A percentile compares a stretch with the other conserved stretches of the same genome.
These are phyloP conservation scores for Neelides folsomi DNA, from an alignment of 2,888 invertebrate species.

Conservation along the genomic window DNA sequence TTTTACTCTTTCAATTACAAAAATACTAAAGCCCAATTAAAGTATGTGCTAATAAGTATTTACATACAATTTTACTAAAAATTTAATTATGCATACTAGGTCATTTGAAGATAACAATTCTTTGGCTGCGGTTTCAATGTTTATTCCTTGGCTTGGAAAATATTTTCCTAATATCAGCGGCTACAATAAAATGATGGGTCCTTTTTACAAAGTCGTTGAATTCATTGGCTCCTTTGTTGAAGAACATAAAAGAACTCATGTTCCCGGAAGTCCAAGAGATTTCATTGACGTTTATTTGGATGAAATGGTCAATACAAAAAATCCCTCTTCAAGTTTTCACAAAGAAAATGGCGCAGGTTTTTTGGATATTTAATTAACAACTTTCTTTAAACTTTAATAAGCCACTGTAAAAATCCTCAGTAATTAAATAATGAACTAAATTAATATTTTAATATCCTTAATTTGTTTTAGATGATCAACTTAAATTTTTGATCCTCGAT, in stretches of 20 bases:
- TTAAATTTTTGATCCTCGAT: slow-evolving; percentile 15
- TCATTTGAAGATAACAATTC: slow-evolving; percentile 11
- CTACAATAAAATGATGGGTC: slow-evolving; percentile 13
- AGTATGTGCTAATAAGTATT: too few relatives aligned
- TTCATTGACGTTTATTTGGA: slow-evolving; percentile 28
- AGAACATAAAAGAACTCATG: slow-evolving; percentile 17
- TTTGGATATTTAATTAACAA: neutral
- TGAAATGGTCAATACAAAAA: slow-evolving; percentile 17
- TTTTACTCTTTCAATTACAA: neutral
- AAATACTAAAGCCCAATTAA: too few relatives aligned
- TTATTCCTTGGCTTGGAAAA: slow-evolving; percentile 13
- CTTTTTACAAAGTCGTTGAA: slow-evolving; percentile 5
- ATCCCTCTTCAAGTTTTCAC: slow-evolving; percentile 17
- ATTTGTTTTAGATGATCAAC: neutral
- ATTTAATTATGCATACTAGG: slow-evolving; percentile 6
- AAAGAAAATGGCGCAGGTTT: slow-evolving; percentile 13
- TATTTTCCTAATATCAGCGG: slow-evolving; percentile 10
- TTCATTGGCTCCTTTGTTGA: slow-evolving; percentile 11
- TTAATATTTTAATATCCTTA: too few relatives aligned
- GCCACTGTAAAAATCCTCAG: neutral
- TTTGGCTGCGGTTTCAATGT: slow-evolving; percentile 12
- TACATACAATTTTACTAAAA: neutral
- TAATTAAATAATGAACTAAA: too few relatives aligned
- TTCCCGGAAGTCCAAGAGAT: slow-evolving; percentile 35
- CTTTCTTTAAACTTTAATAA: neutral